A percentile compares a stretch with the other conserved stretches of the same genome.
These are phyloP conservation scores for Siniperca knerii DNA, from an alignment of 2,113 vertebrate species.

Conservation along the genomic window DNA sequence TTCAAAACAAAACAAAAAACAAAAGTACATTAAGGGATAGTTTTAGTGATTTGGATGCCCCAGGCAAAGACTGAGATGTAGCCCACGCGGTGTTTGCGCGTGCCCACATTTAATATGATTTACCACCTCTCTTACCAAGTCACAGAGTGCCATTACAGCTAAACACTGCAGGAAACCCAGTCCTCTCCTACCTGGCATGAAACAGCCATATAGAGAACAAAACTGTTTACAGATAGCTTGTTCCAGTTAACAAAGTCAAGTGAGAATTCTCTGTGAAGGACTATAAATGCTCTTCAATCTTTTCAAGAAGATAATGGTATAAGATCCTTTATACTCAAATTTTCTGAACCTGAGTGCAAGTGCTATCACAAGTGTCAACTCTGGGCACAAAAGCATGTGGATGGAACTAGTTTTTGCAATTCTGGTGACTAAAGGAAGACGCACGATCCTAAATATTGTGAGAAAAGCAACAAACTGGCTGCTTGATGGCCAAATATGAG, in stretches of 20 bases:
- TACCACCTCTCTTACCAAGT: constrained; percentile 32
- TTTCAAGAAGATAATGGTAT: background rate
- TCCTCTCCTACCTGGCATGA: background rate
- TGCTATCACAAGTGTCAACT: background rate
- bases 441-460: background rate
- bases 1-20: background rate
- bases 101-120: constrained; percentile 49
- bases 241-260: constrained; percentile 38
- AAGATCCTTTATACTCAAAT: background rate
- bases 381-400: background rate
- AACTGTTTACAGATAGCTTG: constrained; percentile 17
- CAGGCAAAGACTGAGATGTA: constrained; percentile 11
- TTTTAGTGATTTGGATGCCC: constrained; percentile 14
- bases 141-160: constrained; percentile 16
- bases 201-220: constrained; percentile 20
- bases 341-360: background rate
- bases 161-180: constrained; percentile 13
- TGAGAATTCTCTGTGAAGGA: background rate
- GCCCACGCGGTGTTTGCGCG: background rate
- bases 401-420: background rate
- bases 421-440: background rate
- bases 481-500: background rate
- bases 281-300: background rate
- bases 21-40: constrained; percentile 3
- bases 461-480: background rate